Evolutionary conservation across 2,797 vertebrate species (phyloP).

Genomic region (Nyctalus aviator): DNA sequence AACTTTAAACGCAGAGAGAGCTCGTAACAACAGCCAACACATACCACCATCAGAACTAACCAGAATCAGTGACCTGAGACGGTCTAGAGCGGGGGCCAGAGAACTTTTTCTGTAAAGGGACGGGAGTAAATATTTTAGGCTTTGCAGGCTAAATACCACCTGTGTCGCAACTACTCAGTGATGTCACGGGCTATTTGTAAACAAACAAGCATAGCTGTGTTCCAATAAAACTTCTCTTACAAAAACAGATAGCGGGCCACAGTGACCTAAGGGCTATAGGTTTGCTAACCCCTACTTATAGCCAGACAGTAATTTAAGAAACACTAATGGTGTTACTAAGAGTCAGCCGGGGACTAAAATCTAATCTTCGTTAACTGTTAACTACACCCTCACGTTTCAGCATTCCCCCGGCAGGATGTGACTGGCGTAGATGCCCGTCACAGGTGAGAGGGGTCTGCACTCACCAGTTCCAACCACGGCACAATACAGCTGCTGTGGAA

Average conservation of each 20-base stretch:
- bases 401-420: neutral
- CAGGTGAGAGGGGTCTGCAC: conserved; percentile 59
- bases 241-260: neutral
- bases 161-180: neutral
- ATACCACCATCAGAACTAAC: conserved; percentile 20
- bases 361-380: neutral
- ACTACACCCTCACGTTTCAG: neutral
- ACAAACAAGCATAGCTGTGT: neutral
- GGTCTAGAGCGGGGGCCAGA: neutral
- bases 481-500: conserved; percentile 99
- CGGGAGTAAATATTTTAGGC: neutral
- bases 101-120: conserved; percentile 5
- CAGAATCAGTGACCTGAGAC: conserved; percentile 10
- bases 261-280: neutral
- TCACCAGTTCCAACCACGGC: conserved; percentile 99
- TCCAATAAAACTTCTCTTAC: conserved; percentile 11
- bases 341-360: neutral
- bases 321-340: neutral
- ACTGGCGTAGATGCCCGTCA: neutral
- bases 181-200: neutral
- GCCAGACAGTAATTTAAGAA: neutral
- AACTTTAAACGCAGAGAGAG: conserved; percentile 38
- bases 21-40: neutral
- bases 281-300: neutral
- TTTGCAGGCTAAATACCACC: neutral